Evolutionary conservation across 2,797 vertebrate genomes (phyloP).

Genomic region (Oreochromis grahami): DNA sequence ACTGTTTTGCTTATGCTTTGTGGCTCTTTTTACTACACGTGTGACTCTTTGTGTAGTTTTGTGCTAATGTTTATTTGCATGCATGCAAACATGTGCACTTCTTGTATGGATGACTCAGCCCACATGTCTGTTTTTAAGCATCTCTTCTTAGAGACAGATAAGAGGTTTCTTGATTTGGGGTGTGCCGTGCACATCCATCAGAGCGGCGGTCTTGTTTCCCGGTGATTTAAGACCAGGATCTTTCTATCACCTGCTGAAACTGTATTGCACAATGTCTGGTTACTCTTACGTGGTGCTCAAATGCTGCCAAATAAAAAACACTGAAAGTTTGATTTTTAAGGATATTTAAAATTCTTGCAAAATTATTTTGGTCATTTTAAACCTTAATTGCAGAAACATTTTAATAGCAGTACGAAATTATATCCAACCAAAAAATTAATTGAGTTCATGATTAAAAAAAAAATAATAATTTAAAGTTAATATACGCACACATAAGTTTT

Average conservation of each 20-base stretch:
- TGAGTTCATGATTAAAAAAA: not conserved
- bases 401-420: not conserved
- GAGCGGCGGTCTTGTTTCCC: conserved; percentile 41
- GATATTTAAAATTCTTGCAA: not conserved
- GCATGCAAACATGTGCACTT: not conserved
- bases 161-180: conserved; percentile 59
- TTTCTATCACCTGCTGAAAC: conserved; percentile 41
- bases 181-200: conserved; percentile 66
- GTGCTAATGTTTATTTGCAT: conserved; percentile 37
- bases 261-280: not conserved
- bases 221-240: conserved; percentile 67
- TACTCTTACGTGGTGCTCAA: not conserved
- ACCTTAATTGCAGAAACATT: not conserved
- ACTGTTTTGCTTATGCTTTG: conserved; percentile 9
- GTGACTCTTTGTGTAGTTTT: conserved; percentile 12
- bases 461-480: not conserved
- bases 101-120: conserved; percentile 14
- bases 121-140: conserved; percentile 29
- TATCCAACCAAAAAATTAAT: not conserved
- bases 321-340: not conserved
- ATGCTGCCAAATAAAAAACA: not conserved
- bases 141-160: conserved; percentile 52
- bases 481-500: not conserved
- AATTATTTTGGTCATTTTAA: not conserved
- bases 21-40: not conserved